Evolutionary conservation across 2,888 invertebrate genomes (phyloP).

Genomic region (Microctonus hyperodae): DNA sequence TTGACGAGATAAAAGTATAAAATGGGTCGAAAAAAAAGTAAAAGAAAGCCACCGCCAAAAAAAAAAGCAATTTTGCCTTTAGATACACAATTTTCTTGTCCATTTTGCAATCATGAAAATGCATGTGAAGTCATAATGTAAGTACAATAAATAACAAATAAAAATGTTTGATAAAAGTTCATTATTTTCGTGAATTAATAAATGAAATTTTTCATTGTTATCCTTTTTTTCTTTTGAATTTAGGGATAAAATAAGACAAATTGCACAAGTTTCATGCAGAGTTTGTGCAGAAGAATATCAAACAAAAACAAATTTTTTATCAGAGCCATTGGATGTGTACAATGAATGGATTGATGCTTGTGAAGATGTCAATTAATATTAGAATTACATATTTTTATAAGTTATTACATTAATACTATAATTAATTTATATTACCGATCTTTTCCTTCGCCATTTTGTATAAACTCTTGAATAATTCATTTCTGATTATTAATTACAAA

Average conservation of each 20-base stretch:
- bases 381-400: neutral
- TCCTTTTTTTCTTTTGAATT: conserved; percentile 51
- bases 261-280: conserved; percentile 92
- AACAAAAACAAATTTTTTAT: conserved; percentile 93
- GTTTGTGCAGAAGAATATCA: conserved; percentile 98
- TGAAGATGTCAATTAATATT: conserved; percentile 84
- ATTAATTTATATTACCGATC: neutral
- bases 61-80: conserved; percentile 91
- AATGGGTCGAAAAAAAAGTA: conserved; percentile 97
- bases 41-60: conserved; percentile 96
- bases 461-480: no score
- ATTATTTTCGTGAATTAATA: neutral
- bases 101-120: conserved; percentile 99
- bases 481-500: no score
- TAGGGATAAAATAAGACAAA: conserved; percentile 95
- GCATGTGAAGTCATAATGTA: conserved; percentile 99
- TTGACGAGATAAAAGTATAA: conserved; percentile 41
- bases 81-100: conserved; percentile 97
- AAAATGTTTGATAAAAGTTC: conserved; percentile 1
- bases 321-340: conserved; percentile 98
- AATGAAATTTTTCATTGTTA: conserved; percentile 16
- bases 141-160: conserved; percentile 57
- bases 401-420: neutral
- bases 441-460: no score
- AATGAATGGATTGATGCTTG: conserved; percentile 99